Percentiles rank a stretch among this genome's conserved stretches.
These are phyloP conservation scores for Anolis carolinensis DNA, from an alignment of 2,113 vertebrate species.

Conservation along the genomic window DNA sequence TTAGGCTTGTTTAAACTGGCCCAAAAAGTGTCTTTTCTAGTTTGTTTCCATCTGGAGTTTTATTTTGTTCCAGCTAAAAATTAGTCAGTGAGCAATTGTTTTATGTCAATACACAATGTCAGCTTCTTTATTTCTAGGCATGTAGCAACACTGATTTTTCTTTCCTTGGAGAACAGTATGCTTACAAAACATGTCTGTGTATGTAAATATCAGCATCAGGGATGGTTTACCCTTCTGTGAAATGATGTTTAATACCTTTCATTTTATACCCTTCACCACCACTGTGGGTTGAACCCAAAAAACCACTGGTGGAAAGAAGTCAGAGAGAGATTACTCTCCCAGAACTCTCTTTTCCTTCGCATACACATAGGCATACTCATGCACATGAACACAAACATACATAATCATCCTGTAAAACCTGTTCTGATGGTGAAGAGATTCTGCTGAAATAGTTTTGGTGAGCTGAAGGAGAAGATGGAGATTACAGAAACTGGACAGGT, in stretches of 20 bases:
- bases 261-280: too few species aligned
- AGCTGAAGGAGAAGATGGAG: background rate
- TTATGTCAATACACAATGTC: background rate
- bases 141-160: background rate
- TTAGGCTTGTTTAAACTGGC: constrained; percentile 1
- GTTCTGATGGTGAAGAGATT: background rate
- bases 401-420: background rate
- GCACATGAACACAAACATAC: too few species aligned
- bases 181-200: background rate
- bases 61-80: background rate
- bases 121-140: background rate
- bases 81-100: background rate
- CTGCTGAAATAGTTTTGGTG: background rate
- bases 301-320: background rate
- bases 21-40: background rate
- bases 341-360: background rate
- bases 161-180: background rate
- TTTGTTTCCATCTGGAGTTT: background rate
- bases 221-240: background rate
- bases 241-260: background rate
- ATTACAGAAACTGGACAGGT: background rate
- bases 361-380: background rate
- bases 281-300: background rate
- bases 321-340: background rate
- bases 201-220: background rate